Evolutionary conservation across 2,888 invertebrate genomes (phyloP), one percentile per base, ranked within the genome.

Genomic region (Caenorhabditis drosophilae): DNA sequence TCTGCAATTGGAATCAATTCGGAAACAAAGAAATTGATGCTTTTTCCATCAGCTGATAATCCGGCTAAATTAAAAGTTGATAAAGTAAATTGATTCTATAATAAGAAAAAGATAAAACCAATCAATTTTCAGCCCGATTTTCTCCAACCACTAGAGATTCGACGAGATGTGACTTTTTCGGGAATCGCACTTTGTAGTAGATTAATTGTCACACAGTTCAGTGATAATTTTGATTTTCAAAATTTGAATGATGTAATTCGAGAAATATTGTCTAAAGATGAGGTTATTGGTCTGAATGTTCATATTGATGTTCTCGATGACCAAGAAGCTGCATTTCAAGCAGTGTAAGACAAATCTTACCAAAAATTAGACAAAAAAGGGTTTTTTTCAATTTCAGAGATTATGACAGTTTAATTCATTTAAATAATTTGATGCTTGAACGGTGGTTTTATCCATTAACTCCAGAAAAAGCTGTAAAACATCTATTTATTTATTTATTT

Each of bases 151-250:
- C 61, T 70, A 16, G 53, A 63, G 9, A 66, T 80, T 38, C 76
- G 80, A 12, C 49, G 67, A n/a, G 80, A 80, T 46, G 22, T 80
- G 9, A 50, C 58, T n/a, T 50, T 60, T 18, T 70, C 68, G 2
- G 80, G 79, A 44, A 78, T 78, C 25, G 71, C 72, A 1, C 47
- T 80, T 20, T 80, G 80, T 50, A 71, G 68, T n/a, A 38, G 63
- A 11, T 59, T 76, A 35, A 64, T 80, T 26, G 52, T 67, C 15
- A 70, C 70, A 16, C 76, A 75, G 52, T 80, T 80, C 66, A 68
- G 70, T 35, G 80, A 77, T 48, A 80, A 81, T 52, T 81, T 78
- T 46, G 81, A 81, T 56, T 78, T 78, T 55, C 69, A 67, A 15
- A 55, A 59, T 23, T 56, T 75, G 6, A 76, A 80, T 49, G 73